phyloP scores from a whole-genome alignment of 2,888 invertebrate genomes.

The Mythimna vitellina region DNA sequence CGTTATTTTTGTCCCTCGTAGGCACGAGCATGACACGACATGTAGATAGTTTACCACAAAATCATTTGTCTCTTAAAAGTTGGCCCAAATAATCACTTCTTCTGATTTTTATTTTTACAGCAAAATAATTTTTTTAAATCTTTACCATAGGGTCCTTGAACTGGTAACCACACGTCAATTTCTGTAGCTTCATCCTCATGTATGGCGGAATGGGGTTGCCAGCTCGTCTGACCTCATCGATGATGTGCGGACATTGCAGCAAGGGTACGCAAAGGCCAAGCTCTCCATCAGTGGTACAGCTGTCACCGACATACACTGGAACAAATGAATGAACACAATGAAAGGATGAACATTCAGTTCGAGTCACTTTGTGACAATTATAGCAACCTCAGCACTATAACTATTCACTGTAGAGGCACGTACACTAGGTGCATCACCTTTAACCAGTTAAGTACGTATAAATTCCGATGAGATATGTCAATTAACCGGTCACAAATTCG shows the following conservation, averaged over 20 bases:
- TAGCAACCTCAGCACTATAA: neutral
- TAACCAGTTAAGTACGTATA: too few species aligned
- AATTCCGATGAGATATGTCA: too few species aligned
- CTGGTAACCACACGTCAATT: conserved; percentile 78
- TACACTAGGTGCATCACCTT: too few species aligned
- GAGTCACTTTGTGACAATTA: neutral
- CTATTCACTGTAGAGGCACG: neutral
- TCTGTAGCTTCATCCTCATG: conserved; percentile 73
- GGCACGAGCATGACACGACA: too few species aligned
- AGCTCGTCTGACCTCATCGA: conserved; percentile 72
- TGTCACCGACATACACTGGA: conserved; percentile 71
- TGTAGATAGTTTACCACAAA: neutral
- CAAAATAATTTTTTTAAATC: neutral
- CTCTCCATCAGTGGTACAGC: conserved; percentile 58
- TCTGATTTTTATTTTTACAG: neutral
- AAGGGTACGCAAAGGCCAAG: conserved; percentile 73
- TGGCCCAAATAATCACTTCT: too few species aligned
- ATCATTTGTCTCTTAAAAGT: neutral
- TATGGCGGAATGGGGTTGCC: conserved; percentile 76
- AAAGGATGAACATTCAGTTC: neutral
- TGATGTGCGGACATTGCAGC: conserved; percentile 70
- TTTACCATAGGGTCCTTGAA: conserved; percentile 76
- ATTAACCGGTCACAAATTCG: too few species aligned
- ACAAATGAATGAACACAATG: neutral
- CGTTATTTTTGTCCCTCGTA: too few species aligned